Evolutionary conservation across 2,797 vertebrate species (phyloP), one percentile per base, ranked within the genome.

Genomic region (Hafferia zeledoni): DNA sequence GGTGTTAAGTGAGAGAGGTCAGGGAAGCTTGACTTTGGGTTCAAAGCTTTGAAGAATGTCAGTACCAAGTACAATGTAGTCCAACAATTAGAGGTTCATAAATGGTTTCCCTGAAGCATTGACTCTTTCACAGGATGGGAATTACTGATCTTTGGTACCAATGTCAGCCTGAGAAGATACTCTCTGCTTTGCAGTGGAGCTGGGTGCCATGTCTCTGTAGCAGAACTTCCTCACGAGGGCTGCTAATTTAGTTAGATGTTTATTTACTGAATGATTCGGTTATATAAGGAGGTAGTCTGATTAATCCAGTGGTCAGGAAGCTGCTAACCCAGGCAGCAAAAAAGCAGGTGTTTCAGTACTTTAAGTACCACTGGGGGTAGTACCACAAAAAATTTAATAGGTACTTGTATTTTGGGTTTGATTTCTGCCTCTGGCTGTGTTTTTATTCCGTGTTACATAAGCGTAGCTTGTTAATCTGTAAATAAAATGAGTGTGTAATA

Each of bases 401-500:
- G 44, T 57, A 18, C 30, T 77, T 86, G 33, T 2, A 63, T 78
- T 83, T 8, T 17, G 35, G 41, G 7, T 47, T 83, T 82, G 76
- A 59, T 90, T 96, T 89, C 77, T 96, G 61, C 56, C 41, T 88
- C 50, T 77, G 61, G 57, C 72, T 91, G 35, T 56, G 52, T 59
- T 93, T 94, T 90, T 81, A 64, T 90, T 79, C 56, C 16, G 6
- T 69, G 72, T 94, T 95, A 77, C 37, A 3, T 87, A 91, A 92
- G 59, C 2, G 0, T 64, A 53, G 91, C 91, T 92, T 85, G 76
- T 87, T 96, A 88, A 91, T 89, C 84, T 90, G 70, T 94, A 93
- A 95, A 92, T 80, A 89, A 91, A 93, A 87, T 80, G 39, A 83
- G 49, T 83, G n/a, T 91, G 49, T 87, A 96, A 93, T 65, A 85